Base-by-base conservation (phyloP, 2,113 vertebrate genomes). In the Perca fluviatilis region DNA sequence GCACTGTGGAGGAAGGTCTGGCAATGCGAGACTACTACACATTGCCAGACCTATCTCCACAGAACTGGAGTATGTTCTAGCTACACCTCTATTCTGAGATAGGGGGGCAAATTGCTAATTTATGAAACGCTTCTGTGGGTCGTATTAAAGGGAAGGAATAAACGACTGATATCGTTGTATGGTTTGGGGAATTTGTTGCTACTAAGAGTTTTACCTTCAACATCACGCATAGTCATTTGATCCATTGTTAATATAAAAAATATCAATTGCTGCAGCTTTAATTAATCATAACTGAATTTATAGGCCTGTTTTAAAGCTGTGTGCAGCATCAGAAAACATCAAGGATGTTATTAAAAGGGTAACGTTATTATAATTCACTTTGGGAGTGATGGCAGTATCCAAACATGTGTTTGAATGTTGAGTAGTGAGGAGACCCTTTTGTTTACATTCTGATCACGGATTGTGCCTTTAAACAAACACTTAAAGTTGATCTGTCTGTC, bases 401-500 rank as follows among this genome's bases (percentile, higher is more conserved):
- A 15, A 6, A 25, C 21, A 16, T 73, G 13, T 13, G 2, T 77
- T 56, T 80, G 47, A 80, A 64, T 62, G 18, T 51, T 53, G 50
- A 40, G 58, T 36, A 19, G 16, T n/a, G 3, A 46, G 63, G 33
- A 18, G 0, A 33, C 15, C 14, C 13, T 9, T 47, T 77, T 56
- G 54, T 73, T 79, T 58, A 27, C 47, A 40, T 68, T 16, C 15
- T 10, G 49, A 16, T 64, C 16, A 6, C 3, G 10, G 27, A 16
- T 64, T 49, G 11, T 46, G 1, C 33, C 54, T 74, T 74, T 49
- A 61, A 46, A 50, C 15, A 54, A 57, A 63, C 9, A 11, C 58
- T 74, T 47, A 8, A 27, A 6, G 10, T 10, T 54, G 47, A 81
- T 69, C 51, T 50, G 51, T 69, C 49, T 50, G 47, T 76, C 63